phyloP scores from a whole-genome alignment of 1,140 invertebrate species.

The Leptopilina boulardi region DNA sequence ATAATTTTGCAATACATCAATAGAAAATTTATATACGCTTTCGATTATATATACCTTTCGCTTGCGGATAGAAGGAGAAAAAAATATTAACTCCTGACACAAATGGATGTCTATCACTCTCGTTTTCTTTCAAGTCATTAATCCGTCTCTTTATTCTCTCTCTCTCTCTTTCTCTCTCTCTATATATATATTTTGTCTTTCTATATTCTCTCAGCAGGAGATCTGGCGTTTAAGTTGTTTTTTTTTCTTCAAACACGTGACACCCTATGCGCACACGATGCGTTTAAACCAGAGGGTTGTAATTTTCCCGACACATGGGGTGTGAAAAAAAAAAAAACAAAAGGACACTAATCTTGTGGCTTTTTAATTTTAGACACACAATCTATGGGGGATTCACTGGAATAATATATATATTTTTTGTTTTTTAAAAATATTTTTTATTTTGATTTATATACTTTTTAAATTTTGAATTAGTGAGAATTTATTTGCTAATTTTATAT shows the following conservation, averaged over 20 bases:
- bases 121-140: slow-evolving; percentile 5
- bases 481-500: too few relatives aligned
- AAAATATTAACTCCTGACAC: slow-evolving; percentile 5
- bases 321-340: slow-evolving; percentile 8
- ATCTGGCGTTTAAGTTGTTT: background rate
- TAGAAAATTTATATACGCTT: slow-evolving; percentile 8
- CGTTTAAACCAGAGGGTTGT: slow-evolving; percentile 14
- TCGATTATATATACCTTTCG: background rate
- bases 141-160: background rate
- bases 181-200: too few relatives aligned
- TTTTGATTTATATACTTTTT: too few relatives aligned
- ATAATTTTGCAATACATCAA: slow-evolving; percentile 18
- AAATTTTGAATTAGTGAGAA: too few relatives aligned
- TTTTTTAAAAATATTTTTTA: too few relatives aligned
- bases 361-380: background rate
- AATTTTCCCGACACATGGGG: slow-evolving; percentile 16
- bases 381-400: background rate
- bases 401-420: too few relatives aligned
- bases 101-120: slow-evolving; percentile 5
- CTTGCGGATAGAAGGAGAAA: background rate
- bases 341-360: slow-evolving; percentile 25
- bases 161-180: background rate
- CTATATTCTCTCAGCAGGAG: slow-evolving; percentile 12
- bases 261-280: background rate
- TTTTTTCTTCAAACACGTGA: slow-evolving; percentile 22